These are phyloP conservation scores for Amphimallon solstitiale DNA, from an alignment of 2,888 invertebrate species.

Conservation along the genomic window DNA sequence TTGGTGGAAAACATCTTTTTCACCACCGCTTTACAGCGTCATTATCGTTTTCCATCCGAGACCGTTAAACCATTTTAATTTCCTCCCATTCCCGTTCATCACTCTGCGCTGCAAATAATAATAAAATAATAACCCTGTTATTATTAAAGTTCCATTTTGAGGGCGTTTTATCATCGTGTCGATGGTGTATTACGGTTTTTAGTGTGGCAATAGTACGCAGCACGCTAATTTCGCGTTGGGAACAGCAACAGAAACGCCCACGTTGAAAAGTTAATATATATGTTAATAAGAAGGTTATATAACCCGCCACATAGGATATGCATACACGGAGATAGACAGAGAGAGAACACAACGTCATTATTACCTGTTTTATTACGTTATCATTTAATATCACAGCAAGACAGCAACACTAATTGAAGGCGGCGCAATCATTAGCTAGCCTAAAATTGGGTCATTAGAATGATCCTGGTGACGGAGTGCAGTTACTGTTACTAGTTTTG, in stretches of 20 bases:
- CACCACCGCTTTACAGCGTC: background rate
- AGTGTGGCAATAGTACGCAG: conserved; percentile 26
- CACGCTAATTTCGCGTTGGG: conserved; percentile 50
- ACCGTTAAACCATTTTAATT: conserved; percentile 14
- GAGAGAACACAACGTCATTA: conserved; percentile 53
- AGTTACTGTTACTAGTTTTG: too few species aligned
- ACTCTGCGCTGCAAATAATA: conserved; percentile 2
- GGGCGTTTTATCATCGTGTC: conserved; percentile 19
- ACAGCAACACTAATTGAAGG: background rate
- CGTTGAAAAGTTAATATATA: conserved; percentile 58
- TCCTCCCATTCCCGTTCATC: background rate
- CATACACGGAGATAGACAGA: too few species aligned
- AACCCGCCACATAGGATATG: conserved; percentile 53
- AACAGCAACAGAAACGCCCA: conserved; percentile 45
- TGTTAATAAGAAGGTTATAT: conserved; percentile 55
- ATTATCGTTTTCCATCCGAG: background rate
- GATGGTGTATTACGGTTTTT: conserved; percentile 26
- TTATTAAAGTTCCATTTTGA: conserved; percentile 32
- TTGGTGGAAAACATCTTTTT: background rate
- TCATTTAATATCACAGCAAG: conserved; percentile 51
- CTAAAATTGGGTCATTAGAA: background rate
- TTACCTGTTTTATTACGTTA: conserved; percentile 56
- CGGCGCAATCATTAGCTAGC: background rate
- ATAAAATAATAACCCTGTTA: conserved; percentile 30
- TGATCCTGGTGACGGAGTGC: too few species aligned